Conservation (phyloP, 1,140 invertebrate species). For the Oncopodura yosiiana region DNA sequence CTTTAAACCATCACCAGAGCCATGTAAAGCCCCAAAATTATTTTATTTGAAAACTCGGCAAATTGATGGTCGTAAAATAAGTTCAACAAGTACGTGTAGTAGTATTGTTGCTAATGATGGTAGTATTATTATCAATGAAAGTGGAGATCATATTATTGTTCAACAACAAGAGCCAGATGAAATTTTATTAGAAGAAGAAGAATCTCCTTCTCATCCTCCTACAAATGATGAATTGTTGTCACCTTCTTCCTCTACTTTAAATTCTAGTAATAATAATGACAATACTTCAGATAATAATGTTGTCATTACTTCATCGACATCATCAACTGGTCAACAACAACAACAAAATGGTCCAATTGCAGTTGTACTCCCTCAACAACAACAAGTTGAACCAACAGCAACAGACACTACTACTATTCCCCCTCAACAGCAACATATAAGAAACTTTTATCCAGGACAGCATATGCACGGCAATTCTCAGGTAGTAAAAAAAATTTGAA, state of each 20-base stretch:
- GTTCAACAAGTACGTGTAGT: neutral
- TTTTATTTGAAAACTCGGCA: slow-evolving; percentile 11
- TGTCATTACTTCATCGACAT: too few relatives aligned
- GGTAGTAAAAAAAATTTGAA: too few relatives aligned
- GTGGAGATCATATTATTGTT: neutral
- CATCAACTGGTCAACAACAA: too few relatives aligned
- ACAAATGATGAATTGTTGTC: neutral
- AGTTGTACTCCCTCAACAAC: too few relatives aligned
- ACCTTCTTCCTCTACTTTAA: neutral
- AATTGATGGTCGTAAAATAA: neutral
- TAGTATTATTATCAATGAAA: neutral
- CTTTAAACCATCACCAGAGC: slow-evolving; percentile 16
- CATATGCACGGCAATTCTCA: slow-evolving; percentile 7
- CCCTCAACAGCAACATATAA: too few relatives aligned
- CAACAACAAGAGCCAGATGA: neutral
- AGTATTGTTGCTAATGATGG: neutral
- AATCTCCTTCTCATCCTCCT: neutral
- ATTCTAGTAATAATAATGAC: too few relatives aligned
- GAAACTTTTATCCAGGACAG: neutral
- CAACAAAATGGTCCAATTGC: too few relatives aligned
- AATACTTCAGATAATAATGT: too few relatives aligned
- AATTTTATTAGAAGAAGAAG: neutral
- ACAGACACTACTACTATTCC: too few relatives aligned
- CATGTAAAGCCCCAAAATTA: slow-evolving; percentile 9
- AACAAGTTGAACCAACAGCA: too few relatives aligned